These are phyloP conservation scores for Diadema setosum DNA, from an alignment of 35 echinoderm and acorn worm genomes.

Conservation along the genomic window DNA sequence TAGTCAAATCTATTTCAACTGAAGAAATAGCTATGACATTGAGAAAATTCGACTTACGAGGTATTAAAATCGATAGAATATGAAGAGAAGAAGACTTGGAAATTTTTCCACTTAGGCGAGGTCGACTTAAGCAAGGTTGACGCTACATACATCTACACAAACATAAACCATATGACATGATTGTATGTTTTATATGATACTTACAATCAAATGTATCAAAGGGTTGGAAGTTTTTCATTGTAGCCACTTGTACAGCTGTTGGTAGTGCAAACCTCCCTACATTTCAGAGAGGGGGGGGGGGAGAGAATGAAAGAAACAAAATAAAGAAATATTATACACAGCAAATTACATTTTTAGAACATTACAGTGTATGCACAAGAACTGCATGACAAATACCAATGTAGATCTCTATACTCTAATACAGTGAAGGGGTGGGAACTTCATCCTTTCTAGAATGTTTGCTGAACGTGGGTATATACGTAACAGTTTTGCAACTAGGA, in stretches of 20 bases:
- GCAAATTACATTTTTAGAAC: too few relatives aligned
- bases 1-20: background rate
- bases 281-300: too few relatives aligned
- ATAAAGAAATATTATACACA: too few relatives aligned
- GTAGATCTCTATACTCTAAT: too few relatives aligned
- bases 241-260: background rate
- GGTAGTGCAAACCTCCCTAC: too few relatives aligned
- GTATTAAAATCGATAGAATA: background rate
- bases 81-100: background rate
- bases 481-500: too few relatives aligned
- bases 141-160: background rate
- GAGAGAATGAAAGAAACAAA: too few relatives aligned
- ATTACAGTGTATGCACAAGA: too few relatives aligned
- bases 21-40: background rate
- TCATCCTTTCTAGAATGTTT: too few relatives aligned
- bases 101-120: background rate
- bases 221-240: slow-evolving; percentile 25
- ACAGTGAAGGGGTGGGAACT: too few relatives aligned
- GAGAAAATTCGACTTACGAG: background rate
- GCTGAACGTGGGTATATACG: too few relatives aligned
- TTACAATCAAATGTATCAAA: slow-evolving; percentile 33
- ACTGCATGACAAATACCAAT: too few relatives aligned
- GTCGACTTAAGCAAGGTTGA: background rate
- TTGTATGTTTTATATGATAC: background rate
- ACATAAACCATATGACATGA: background rate